Percentiles rank a stretch among this genome's conserved stretches.
Evolutionary conservation across 2,113 vertebrate genomes (phyloP).

Genomic region (human (Homo sapiens)): DNA sequence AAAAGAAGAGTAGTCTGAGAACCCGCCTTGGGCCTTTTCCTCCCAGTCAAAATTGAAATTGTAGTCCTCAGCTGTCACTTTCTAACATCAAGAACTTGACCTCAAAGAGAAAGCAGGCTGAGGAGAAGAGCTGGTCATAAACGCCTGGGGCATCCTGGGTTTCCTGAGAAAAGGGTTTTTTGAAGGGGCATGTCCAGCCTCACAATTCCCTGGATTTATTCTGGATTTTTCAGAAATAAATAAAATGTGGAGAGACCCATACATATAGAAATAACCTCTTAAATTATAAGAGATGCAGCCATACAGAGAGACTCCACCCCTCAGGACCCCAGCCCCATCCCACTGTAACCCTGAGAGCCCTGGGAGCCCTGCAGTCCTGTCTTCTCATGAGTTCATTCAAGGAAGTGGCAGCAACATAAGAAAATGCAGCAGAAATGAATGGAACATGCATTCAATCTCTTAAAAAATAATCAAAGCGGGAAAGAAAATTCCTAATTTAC

Average conservation of each 20-base stretch:
- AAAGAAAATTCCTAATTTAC: not conserved
- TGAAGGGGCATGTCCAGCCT: not conserved
- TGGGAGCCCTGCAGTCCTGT: too few species aligned
- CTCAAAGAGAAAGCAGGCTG: not conserved
- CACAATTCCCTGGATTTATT: not conserved
- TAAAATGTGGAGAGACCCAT: not conserved
- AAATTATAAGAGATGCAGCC: not conserved
- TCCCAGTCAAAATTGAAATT: not conserved
- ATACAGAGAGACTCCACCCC: not conserved
- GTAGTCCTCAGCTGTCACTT: not conserved
- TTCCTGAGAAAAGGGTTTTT: not conserved
- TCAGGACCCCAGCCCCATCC: not conserved
- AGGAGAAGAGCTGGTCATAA: not conserved
- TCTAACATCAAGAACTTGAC: not conserved
- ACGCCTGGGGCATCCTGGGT: not conserved
- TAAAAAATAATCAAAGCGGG: not conserved
- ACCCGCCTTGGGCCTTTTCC: not conserved
- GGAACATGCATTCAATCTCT: not conserved
- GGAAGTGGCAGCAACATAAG: not conserved
- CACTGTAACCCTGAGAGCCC: not conserved
- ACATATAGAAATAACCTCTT: not conserved
- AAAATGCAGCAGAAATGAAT: not conserved
- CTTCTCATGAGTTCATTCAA: not conserved
- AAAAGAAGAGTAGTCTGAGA: not conserved
- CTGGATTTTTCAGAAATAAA: not conserved